phyloP scores from a whole-genome alignment of 2,113 vertebrate species.

The Orthochromis malagaraziensis region DNA sequence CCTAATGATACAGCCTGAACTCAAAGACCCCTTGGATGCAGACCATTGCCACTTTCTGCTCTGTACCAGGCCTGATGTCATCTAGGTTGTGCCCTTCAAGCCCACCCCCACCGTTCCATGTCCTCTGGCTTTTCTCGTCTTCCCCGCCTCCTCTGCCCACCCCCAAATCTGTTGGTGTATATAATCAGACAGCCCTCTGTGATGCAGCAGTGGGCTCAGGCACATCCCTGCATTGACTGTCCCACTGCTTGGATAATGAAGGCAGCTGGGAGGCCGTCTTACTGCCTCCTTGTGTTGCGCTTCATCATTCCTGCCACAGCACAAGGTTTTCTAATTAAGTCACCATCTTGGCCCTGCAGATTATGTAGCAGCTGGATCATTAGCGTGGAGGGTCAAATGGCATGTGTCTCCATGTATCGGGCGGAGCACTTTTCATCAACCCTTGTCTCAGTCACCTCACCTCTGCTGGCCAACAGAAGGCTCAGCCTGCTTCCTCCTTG shows the following conservation, averaged over 20 bases:
- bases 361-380: conserved; percentile 65
- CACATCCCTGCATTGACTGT: conserved; percentile 28
- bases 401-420: conserved; percentile 21
- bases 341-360: conserved; percentile 33
- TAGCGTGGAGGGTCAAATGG: conserved; percentile 56
- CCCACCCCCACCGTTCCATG: not conserved
- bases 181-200: not conserved
- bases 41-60: not conserved
- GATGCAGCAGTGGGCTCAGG: conserved; percentile 19
- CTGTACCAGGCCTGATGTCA: conserved; percentile 13
- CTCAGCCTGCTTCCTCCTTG: not conserved
- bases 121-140: not conserved
- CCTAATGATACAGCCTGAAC: conserved; percentile 19
- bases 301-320: conserved; percentile 46
- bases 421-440: conserved; percentile 37
- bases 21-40: not conserved
- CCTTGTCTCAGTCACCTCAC: conserved; percentile 9
- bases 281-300: conserved; percentile 16
- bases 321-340: conserved; percentile 61
- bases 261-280: conserved; percentile 18
- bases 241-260: conserved; percentile 41
- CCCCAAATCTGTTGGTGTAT: conserved; percentile 8
- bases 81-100: not conserved
- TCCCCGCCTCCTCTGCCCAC: not conserved
- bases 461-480: not conserved